These are phyloP conservation scores for Subanguina moxae DNA, from an alignment of 1,140 invertebrate species.

Conservation along the genomic window DNA sequence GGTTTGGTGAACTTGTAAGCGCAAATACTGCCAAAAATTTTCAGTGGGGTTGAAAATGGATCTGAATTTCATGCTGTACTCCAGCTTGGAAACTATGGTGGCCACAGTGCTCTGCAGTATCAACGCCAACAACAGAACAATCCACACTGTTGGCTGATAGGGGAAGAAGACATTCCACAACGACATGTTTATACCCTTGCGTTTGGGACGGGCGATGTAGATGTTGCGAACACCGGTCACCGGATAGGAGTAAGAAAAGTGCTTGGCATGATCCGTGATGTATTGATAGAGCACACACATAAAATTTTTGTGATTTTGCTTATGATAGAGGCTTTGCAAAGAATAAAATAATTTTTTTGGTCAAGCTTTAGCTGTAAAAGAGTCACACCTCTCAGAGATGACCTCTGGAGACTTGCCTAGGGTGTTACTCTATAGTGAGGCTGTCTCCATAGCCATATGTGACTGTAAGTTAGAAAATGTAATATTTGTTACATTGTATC, in stretches of 20 bases:
- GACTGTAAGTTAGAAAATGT: no score
- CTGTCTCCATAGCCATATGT: no score
- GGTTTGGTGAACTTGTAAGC: conserved; percentile 37
- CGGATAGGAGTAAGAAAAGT: conserved; percentile 32
- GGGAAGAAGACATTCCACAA: conserved; percentile 44
- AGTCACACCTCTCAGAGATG: no score
- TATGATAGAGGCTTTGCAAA: no score
- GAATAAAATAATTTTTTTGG: no score
- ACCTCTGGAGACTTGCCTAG: no score
- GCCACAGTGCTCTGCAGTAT: conserved; percentile 34
- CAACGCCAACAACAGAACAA: conserved; percentile 27
- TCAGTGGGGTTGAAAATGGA: conserved; percentile 35
- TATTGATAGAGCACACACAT: conserved; percentile 37
- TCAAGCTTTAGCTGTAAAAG: no score
- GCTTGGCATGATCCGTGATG: conserved; percentile 24
- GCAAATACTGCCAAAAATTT: conserved; percentile 42
- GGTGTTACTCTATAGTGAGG: no score
- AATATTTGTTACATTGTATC: conserved; percentile 15
- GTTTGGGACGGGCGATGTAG: conserved; percentile 39
- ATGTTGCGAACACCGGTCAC: conserved; percentile 36
- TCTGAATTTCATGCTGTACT: conserved; percentile 21
- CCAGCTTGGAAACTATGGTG: conserved; percentile 27
- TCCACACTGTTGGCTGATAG: conserved; percentile 32
- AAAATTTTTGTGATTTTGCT: no score
- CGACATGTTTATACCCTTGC: conserved; percentile 32